Evolutionary conservation across 2,888 invertebrate species (phyloP).

Genomic region (Podabrus alpinus): DNA sequence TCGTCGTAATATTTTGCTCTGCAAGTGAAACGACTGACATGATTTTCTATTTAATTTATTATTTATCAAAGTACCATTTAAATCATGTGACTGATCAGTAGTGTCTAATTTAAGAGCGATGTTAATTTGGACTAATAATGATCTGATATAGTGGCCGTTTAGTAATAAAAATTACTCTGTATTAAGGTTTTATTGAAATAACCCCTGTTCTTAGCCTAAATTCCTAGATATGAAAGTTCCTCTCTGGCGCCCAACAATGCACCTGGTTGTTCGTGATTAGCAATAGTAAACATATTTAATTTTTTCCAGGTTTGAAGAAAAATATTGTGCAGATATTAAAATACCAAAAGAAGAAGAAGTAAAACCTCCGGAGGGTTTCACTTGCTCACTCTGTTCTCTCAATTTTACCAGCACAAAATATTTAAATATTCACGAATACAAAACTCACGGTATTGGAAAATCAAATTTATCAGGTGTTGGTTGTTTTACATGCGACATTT

Average conservation of each 20-base stretch:
- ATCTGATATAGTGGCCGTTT: not conserved
- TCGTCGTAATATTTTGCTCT: too few relatives aligned
- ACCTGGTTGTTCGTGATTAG: too few relatives aligned
- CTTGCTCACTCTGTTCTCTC: not conserved
- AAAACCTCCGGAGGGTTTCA: not conserved
- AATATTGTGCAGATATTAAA: too few relatives aligned
- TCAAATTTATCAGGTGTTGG: not conserved
- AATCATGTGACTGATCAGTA: not conserved
- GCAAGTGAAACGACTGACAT: not conserved
- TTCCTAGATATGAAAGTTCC: not conserved
- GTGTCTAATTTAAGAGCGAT: not conserved
- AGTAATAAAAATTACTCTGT: not conserved
- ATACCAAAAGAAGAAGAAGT: not conserved
- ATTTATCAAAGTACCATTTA: too few relatives aligned
- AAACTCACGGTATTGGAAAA: not conserved
- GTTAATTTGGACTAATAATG: not conserved
- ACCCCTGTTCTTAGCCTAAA: not conserved
- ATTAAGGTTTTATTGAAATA: not conserved
- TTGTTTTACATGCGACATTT: slow-evolving; percentile 13
- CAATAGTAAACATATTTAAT: not conserved
- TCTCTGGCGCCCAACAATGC: not conserved
- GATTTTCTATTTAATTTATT: not conserved
- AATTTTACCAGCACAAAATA: slow-evolving; percentile 2
- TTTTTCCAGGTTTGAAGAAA: not conserved
- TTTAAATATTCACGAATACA: not conserved